A percentile compares a stretch with the other conserved stretches of the same genome.
phyloP scores from a whole-genome alignment of 2,888 invertebrate genomes.

The Acleris laterana region DNA sequence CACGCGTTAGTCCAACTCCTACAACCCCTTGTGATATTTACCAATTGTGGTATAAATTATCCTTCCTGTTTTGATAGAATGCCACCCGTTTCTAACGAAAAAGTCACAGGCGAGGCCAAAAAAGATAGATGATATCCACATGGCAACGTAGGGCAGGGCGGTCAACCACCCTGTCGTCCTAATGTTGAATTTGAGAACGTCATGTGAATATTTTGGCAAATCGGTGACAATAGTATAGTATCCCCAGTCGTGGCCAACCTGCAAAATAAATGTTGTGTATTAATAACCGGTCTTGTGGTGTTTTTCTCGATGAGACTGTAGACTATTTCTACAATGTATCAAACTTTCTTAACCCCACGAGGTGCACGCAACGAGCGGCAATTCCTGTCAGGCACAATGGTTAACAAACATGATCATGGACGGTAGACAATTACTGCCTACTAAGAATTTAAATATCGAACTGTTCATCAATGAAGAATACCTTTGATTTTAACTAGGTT shows the following conservation, averaged over 20 bases:
- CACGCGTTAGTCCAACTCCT: too few relatives aligned
- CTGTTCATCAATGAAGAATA: too few relatives aligned
- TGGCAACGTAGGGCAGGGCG: conserved; percentile 82
- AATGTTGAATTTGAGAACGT: conserved; percentile 81
- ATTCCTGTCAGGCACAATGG: too few relatives aligned
- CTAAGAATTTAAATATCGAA: too few relatives aligned
- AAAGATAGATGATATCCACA: conserved; percentile 77
- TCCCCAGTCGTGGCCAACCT: conserved; percentile 84
- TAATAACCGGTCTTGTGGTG: too few relatives aligned
- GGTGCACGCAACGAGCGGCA: too few relatives aligned
- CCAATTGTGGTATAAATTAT: conserved; percentile 70
- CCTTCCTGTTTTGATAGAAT: conserved; percentile 57
- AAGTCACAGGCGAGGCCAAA: conserved; percentile 56
- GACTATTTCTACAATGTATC: too few relatives aligned
- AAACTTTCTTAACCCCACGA: too few relatives aligned
- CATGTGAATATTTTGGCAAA: conserved; percentile 83
- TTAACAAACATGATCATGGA: too few relatives aligned
- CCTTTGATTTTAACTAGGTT: too few relatives aligned
- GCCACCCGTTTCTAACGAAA: conserved; percentile 36
- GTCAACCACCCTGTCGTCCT: conserved; percentile 78
- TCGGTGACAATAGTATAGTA: conserved; percentile 85
- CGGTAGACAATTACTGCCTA: too few relatives aligned
- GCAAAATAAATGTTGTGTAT: conserved; percentile 35
- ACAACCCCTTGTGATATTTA: conserved; percentile 39
- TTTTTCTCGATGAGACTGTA: too few relatives aligned